These are phyloP conservation scores for Andrena trimmerana DNA, from an alignment of 2,888 invertebrate species.

Conservation along the genomic window DNA sequence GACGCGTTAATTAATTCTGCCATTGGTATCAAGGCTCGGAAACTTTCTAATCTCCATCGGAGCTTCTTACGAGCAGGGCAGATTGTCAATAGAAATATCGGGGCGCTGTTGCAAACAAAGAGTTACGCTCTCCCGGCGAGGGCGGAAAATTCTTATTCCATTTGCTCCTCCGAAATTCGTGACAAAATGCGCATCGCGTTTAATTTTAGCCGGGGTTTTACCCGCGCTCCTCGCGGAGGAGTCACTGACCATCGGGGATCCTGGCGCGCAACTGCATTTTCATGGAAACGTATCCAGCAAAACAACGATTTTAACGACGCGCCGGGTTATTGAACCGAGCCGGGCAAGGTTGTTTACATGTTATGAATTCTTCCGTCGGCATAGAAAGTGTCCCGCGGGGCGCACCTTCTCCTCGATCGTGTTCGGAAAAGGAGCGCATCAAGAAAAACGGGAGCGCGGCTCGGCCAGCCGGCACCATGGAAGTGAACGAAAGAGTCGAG, in stretches of 20 bases:
- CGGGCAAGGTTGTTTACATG: slow-evolving; percentile 25
- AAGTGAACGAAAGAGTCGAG: too few relatives aligned
- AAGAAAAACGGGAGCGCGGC: background rate
- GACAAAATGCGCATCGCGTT: slow-evolving; percentile 15
- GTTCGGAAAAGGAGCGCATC: background rate
- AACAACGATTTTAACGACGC: slow-evolving; percentile 28
- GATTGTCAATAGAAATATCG: background rate
- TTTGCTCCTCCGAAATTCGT: background rate
- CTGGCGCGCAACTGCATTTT: slow-evolving; percentile 19
- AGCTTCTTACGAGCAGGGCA: background rate
- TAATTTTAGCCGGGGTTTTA: slow-evolving; percentile 45
- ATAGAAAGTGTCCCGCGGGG: background rate
- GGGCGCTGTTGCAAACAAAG: background rate
- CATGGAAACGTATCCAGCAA: slow-evolving; percentile 35
- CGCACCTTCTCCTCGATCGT: background rate
- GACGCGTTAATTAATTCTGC: slow-evolving; percentile 37
- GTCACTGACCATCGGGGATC: slow-evolving; percentile 56
- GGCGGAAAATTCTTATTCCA: background rate
- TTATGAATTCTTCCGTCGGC: slow-evolving; percentile 1
- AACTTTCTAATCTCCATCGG: slow-evolving; percentile 41
- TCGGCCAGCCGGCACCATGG: too few relatives aligned
- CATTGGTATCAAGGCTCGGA: slow-evolving; percentile 1
- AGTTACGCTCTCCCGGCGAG: background rate
- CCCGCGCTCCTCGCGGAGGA: background rate
- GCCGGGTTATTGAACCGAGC: slow-evolving; percentile 52